These are phyloP conservation scores for Netelia fuscicornis DNA, from an alignment of 2,888 invertebrate species.

Conservation along the genomic window DNA sequence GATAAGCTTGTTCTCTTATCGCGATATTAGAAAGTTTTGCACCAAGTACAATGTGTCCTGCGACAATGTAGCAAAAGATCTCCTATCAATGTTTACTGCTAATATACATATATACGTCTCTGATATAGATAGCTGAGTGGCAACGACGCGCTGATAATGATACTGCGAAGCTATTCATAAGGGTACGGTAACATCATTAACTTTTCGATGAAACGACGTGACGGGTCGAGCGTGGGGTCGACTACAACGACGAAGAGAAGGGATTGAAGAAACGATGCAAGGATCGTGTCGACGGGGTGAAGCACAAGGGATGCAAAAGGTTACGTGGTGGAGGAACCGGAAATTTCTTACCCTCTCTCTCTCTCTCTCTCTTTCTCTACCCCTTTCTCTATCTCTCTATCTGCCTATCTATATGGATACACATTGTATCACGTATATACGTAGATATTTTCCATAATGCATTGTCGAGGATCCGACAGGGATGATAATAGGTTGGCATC, in stretches of 20 bases:
- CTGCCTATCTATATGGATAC: slow-evolving; percentile 44
- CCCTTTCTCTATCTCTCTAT: slow-evolving; percentile 72
- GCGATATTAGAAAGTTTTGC: neutral
- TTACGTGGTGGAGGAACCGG: slow-evolving; percentile 73
- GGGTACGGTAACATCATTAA: slow-evolving; percentile 83
- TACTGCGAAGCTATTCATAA: slow-evolving; percentile 81
- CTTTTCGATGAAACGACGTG: slow-evolving; percentile 79
- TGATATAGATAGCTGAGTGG: slow-evolving; percentile 75
- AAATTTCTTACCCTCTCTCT: slow-evolving; percentile 76
- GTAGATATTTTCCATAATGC: slow-evolving; percentile 23
- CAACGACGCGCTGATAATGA: slow-evolving; percentile 84
- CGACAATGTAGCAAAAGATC: slow-evolving; percentile 1
- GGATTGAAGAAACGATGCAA: slow-evolving; percentile 49
- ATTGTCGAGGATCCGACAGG: slow-evolving; percentile 62
- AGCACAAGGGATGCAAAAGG: slow-evolving; percentile 69
- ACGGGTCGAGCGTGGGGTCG: slow-evolving; percentile 58
- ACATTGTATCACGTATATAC: slow-evolving; percentile 54
- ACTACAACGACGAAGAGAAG: slow-evolving; percentile 49
- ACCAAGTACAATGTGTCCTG: neutral
- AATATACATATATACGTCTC: neutral
- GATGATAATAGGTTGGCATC: slow-evolving; percentile 85
- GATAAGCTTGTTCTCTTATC: slow-evolving; percentile 1
- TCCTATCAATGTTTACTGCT: neutral
- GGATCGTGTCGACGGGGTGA: slow-evolving; percentile 30
- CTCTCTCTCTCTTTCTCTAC: slow-evolving; percentile 72